phyloP scores from a whole-genome alignment of 2,888 invertebrate species.

The Cataglyphis rosenhaueri region DNA sequence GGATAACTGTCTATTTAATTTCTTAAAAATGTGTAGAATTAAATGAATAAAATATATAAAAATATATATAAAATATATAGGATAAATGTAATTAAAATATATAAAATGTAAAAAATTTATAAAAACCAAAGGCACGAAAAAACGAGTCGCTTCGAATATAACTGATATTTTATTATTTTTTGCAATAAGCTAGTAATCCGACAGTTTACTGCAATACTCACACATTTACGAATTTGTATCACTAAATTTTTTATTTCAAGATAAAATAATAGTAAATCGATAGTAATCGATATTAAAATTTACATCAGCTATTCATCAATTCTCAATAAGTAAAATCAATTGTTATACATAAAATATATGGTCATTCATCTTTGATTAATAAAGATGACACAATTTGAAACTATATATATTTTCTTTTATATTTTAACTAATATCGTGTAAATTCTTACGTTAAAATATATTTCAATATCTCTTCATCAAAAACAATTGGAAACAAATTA shows the following conservation, averaged over 20 bases:
- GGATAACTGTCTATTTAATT: background rate
- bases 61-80: background rate
- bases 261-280: constrained; percentile 24
- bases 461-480: background rate
- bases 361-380: background rate
- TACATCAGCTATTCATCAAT: background rate
- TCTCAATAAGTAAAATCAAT: background rate
- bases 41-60: background rate
- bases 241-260: background rate
- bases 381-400: background rate
- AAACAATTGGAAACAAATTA: background rate
- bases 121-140: background rate
- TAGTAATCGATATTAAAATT: constrained; percentile 1
- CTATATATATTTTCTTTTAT: background rate
- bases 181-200: background rate
- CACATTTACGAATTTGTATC: constrained; percentile 12
- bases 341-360: background rate
- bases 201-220: constrained; percentile 14
- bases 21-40: background rate
- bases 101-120: background rate
- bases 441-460: background rate
- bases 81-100: background rate
- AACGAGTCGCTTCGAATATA: background rate
- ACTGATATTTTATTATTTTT: constrained; percentile 16
- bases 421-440: background rate